These are phyloP conservation scores for Cotesia typhae DNA, from an alignment of 1,140 invertebrate species.

Conservation along the genomic window DNA sequence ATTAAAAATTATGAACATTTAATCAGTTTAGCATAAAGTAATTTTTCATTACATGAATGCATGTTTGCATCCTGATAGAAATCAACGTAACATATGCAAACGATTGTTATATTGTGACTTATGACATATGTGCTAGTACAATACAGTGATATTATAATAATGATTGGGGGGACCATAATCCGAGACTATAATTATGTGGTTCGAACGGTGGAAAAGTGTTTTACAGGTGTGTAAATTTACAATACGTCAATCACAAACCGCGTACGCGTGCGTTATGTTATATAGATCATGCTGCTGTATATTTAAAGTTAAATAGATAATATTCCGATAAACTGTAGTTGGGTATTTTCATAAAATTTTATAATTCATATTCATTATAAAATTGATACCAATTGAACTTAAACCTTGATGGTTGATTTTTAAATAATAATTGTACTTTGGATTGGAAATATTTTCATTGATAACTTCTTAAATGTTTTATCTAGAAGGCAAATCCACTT, in stretches of 20 bases:
- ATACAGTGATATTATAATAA: slow-evolving; percentile 25
- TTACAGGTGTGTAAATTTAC: slow-evolving; percentile 50
- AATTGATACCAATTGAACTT: too few relatives aligned
- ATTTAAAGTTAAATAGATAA: too few relatives aligned
- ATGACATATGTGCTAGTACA: slow-evolving; percentile 28
- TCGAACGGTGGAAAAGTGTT: slow-evolving; percentile 32
- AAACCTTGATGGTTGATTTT: too few relatives aligned
- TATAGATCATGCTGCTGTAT: background rate
- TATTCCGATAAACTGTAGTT: too few relatives aligned
- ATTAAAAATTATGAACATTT: background rate
- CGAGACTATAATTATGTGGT: slow-evolving; percentile 34
- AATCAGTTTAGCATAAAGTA: background rate
- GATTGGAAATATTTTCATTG: too few relatives aligned
- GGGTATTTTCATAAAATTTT: too few relatives aligned
- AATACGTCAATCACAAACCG: slow-evolving; percentile 24
- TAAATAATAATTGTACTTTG: too few relatives aligned
- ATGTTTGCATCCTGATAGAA: slow-evolving; percentile 5
- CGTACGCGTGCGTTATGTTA: slow-evolving; percentile 23
- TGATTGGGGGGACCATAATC: slow-evolving; percentile 9
- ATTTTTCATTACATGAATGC: slow-evolving; percentile 8
- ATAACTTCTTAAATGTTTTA: too few relatives aligned
- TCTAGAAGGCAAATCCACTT: too few relatives aligned
- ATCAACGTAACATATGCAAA: slow-evolving; percentile 21
- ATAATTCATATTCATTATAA: too few relatives aligned
- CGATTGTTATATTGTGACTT: background rate